Evolutionary conservation across 2,797 vertebrate genomes (phyloP), one percentile per base, ranked within the genome.

Genomic region (Hydrolagus colliei): DNA sequence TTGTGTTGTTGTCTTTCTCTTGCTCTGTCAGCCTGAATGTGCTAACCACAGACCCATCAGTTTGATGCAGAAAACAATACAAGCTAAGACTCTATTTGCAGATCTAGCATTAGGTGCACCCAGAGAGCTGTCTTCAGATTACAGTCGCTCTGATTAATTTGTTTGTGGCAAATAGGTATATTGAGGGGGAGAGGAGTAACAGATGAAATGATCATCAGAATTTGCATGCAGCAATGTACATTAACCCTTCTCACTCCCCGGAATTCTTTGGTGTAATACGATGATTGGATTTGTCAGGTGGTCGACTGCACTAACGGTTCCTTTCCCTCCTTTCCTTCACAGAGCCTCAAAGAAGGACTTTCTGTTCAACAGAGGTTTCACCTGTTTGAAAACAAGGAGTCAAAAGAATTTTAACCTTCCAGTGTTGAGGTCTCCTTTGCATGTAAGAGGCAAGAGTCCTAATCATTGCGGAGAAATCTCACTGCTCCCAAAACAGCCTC

Each of bases 281-380:
- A 11, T 84, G 27, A 4, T 27, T 27, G 27, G 27, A 41, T 41
- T 82, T 9, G 27, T 82, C 61, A 22, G 22, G 32, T 63, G 63
- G 63, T 41, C 2, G 18, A 63, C 61, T 18, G 27, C 12, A 68
- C 32, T 84, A 35, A 84, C 32, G 59, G 61, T 84, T 18, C 9
- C 71, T 71, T 22, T 74, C 9, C 87, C 84, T 59, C 10, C 61
- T 62, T 86, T 52, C 11, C 20, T 73, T 72, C 84, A 68, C 90
- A 95, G 95, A 95, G 94, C 91, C 92, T 95, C 63, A 95, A 94
- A 90, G 95, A 95, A 90, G 95, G 95, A 22, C 92, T 95, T 92
- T 95, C 95, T 0, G 92, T 93, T 1, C 94, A 95, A 91, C 95
- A 95, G 92, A 92, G 93, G 87, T 94, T 95, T 88, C 94, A 95